phyloP scores from a whole-genome alignment of 2,113 vertebrate genomes.

The Paratilapia polleni region DNA sequence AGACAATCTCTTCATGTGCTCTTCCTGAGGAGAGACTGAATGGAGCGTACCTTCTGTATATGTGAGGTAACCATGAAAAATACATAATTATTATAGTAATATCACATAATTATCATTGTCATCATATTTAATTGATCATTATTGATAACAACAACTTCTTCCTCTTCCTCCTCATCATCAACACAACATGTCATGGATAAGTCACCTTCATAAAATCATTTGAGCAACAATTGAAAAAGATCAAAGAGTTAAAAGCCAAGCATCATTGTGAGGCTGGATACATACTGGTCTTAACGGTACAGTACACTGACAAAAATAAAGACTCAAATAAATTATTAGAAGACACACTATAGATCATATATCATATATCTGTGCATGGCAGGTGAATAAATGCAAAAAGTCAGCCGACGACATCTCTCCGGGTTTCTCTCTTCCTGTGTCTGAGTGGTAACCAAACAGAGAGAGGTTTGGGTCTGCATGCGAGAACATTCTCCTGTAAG shows the following conservation, averaged over 20 bases:
- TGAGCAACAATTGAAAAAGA: constrained; percentile 63
- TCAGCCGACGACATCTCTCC: constrained; percentile 20
- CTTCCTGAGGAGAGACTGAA: constrained; percentile 65
- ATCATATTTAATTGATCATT: constrained; percentile 26
- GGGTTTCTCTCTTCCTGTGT: constrained; percentile 4
- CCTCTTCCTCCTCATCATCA: background rate
- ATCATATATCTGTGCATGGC: constrained; percentile 71
- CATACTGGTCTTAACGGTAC: constrained; percentile 69
- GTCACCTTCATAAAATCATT: constrained; percentile 55
- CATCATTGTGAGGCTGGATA: constrained; percentile 70
- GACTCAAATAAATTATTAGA: constrained; percentile 75
- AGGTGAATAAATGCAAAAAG: constrained; percentile 68
- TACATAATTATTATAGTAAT: constrained; percentile 50
- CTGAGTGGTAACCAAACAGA: constrained; percentile 18
- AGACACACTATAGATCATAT: constrained; percentile 65
- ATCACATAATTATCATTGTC: constrained; percentile 49
- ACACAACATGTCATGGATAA: constrained; percentile 8
- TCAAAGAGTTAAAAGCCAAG: constrained; percentile 72
- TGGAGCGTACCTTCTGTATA: constrained; percentile 20
- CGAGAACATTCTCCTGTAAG: constrained; percentile 16
- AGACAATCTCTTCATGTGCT: constrained; percentile 61
- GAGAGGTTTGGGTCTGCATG: constrained; percentile 51
- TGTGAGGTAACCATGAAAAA: constrained; percentile 60
- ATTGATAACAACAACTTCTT: constrained; percentile 7
- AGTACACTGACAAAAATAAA: constrained; percentile 73